Percentiles rank a stretch among this genome's conserved stretches.
These are phyloP conservation scores for Montipora foliosa DNA, from an alignment of 64 coral and sea anemone genomes.

Conservation along the genomic window DNA sequence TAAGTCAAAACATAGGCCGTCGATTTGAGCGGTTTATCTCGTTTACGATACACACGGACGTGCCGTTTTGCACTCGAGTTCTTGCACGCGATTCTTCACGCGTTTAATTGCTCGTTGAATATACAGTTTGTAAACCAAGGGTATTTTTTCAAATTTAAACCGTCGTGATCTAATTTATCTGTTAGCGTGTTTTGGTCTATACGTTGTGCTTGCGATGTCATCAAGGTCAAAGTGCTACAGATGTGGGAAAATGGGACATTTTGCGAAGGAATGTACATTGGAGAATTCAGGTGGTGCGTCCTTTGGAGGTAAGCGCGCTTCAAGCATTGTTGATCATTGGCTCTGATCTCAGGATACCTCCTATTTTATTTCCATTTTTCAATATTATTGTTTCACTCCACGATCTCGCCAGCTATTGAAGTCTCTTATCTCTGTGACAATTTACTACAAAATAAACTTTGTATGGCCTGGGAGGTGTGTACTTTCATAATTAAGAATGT, in stretches of 20 bases:
- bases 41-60: background rate
- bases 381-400: no score
- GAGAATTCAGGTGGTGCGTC: slow-evolving; percentile 7
- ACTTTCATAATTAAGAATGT: no score
- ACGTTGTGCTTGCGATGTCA: slow-evolving; percentile 26
- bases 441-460: no score
- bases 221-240: slow-evolving; percentile 65
- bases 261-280: slow-evolving; percentile 48
- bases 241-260: slow-evolving; percentile 54
- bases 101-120: background rate
- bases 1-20: background rate
- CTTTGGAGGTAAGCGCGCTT: slow-evolving; percentile 55
- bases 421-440: no score
- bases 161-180: background rate
- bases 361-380: no score
- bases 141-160: background rate
- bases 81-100: background rate
- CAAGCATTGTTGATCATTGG: background rate
- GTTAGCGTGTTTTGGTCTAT: background rate
- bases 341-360: no score
- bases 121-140: background rate
- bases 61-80: background rate
- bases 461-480: no score
- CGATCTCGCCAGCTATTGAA: no score
- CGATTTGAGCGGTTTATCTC: background rate